Conservation (phyloP, 1,140 invertebrate genomes). For the Papilio dardanus region DNA sequence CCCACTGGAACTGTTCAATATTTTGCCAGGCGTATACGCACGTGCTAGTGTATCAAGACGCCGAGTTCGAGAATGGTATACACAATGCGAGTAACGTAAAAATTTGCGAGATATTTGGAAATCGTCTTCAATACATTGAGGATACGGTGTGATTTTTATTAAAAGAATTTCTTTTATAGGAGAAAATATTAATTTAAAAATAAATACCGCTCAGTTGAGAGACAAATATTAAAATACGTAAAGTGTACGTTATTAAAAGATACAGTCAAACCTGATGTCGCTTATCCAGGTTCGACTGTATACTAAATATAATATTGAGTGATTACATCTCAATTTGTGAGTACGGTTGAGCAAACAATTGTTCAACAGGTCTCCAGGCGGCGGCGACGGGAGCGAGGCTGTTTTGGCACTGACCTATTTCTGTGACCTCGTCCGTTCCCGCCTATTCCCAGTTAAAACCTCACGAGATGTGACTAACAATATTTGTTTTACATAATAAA, state of each 20-base stretch:
- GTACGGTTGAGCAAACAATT: constrained; percentile 28
- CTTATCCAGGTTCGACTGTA: too few relatives aligned
- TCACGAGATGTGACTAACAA: not conserved
- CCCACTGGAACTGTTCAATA: not conserved
- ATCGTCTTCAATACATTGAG: too few relatives aligned
- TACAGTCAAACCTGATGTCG: too few relatives aligned
- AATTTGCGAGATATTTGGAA: not conserved
- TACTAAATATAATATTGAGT: constrained; percentile 8
- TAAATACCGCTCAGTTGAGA: not conserved
- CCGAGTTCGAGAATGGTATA: not conserved
- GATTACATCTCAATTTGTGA: constrained; percentile 24
- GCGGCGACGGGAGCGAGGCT: constrained; percentile 47
- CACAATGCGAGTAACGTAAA: too few relatives aligned
- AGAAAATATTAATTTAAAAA: too few relatives aligned
- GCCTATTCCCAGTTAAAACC: constrained; percentile 17
- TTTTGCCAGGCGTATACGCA: not conserved
- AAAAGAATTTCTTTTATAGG: too few relatives aligned
- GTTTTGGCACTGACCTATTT: constrained; percentile 57
- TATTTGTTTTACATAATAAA: not conserved
- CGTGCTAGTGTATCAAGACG: not conserved
- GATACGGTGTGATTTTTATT: too few relatives aligned
- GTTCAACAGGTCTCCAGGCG: constrained; percentile 52
- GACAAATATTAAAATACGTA: not conserved
- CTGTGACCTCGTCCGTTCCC: constrained; percentile 40
- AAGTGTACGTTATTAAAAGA: not conserved